Percentiles rank a stretch among this genome's conserved stretches.
Evolutionary conservation across 2,888 invertebrate genomes (phyloP).

Genomic region (Harpalus rufipes): DNA sequence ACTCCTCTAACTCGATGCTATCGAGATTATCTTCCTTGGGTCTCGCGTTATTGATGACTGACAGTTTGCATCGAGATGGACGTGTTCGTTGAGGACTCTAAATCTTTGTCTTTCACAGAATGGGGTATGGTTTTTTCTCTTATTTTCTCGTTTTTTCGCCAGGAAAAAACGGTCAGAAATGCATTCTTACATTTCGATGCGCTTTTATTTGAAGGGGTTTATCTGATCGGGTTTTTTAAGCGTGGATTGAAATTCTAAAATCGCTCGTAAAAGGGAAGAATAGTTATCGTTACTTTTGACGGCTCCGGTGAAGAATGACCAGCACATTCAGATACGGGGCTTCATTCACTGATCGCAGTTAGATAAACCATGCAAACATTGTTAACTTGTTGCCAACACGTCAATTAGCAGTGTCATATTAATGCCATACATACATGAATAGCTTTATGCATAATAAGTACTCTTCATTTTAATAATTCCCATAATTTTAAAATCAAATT

Average conservation of each 20-base stretch:
- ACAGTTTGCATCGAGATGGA: constrained; percentile 76
- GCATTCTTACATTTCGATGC: constrained; percentile 68
- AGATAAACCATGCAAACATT: constrained; percentile 1
- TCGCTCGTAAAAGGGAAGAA: constrained; percentile 57
- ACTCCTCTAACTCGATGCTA: not conserved
- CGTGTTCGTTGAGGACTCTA: constrained; percentile 74
- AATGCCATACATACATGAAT: no score
- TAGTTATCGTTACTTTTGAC: constrained; percentile 55
- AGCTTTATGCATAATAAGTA: no score
- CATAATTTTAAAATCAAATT: no score
- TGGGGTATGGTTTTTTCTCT: constrained; percentile 69
- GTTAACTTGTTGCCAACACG: not conserved
- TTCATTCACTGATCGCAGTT: not conserved
- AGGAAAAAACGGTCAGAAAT: constrained; percentile 69
- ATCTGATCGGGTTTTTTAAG: constrained; percentile 68
- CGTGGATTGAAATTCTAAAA: constrained; percentile 64
- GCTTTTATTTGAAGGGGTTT: constrained; percentile 69
- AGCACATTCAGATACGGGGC: constrained; percentile 11
- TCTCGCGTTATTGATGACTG: constrained; percentile 75
- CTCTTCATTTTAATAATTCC: no score
- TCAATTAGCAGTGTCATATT: not conserved
- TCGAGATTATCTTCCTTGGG: constrained; percentile 51
- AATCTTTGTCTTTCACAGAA: constrained; percentile 73
- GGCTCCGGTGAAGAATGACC: constrained; percentile 12
- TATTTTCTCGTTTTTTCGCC: constrained; percentile 67